Base-by-base conservation (phyloP, 2,888 invertebrate species). In the Melanophora roralis region DNA sequence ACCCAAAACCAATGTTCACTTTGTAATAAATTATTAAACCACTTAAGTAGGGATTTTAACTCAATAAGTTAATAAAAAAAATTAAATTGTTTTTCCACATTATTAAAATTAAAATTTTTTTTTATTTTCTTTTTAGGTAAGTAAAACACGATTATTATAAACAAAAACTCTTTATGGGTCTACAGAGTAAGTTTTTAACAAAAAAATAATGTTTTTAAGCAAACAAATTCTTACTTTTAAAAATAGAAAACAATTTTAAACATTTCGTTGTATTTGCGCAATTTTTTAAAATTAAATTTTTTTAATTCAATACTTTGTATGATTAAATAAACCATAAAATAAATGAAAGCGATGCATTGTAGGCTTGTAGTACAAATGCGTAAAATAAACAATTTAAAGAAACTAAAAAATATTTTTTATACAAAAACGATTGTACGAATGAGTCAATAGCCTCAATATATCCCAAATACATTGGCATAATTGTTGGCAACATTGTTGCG, bases 401-500 rank as follows among this genome's bases (percentile, higher is more conserved):
- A 43, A 49, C 14, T 53, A 36, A 49, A n/a, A n/a, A 32, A n/a
- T 6, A 16, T 19, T 16, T 27, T 27, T 27, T 27, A 27, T 27
- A 27, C 2, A 14, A 32, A 21, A n/a, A 11, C 12, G 34, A 32
- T 14, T 59, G 16, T 68, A 40, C 51, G 27, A 57, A 74, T 36
- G 49, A 43, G 62, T 68, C 55, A 55, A 68, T 53, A 60, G 67
- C 51, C 65, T 68, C 62, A 60, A 55, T 74, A 34, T 38, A 40
- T 40, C 27, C 49, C 12, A 57, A 60, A 57, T 64, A 55, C 60
- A 69, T 74, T 74, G 55, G 68, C 53, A 69, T 47, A 53, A 60
- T 68, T 69, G 23, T n/a, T 65, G 21, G 72, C 72, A 78, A 72
- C 60, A 72, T 57, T 69, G 62, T 69, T 73, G 67, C 73, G 8